These are phyloP conservation scores for Dicyrtomina minuta DNA, from an alignment of 2,888 invertebrate species.

Conservation along the genomic window DNA sequence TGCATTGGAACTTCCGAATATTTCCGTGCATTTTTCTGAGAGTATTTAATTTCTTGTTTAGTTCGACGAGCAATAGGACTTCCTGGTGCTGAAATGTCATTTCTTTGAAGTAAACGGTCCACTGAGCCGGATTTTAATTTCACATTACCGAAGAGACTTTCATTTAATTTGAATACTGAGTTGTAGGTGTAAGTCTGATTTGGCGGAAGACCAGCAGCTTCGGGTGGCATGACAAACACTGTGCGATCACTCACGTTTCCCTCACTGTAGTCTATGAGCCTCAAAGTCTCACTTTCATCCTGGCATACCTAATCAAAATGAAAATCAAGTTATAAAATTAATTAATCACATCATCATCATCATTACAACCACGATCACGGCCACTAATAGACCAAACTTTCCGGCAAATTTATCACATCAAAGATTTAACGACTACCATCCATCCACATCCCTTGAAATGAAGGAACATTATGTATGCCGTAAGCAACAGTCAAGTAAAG, in stretches of 20 bases:
- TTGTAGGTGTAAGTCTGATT: conserved; percentile 55
- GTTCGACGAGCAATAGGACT: conserved; percentile 91
- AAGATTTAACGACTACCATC: neutral
- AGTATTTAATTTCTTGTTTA: conserved; percentile 90
- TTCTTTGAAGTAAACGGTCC: conserved; percentile 42
- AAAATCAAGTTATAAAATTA: neutral
- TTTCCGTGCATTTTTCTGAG: conserved; percentile 76
- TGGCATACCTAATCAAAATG: conserved; percentile 54
- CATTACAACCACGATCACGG: too few relatives aligned
- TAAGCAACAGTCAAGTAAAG: too few relatives aligned
- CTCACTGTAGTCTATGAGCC: conserved; percentile 78
- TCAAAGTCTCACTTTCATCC: conserved; percentile 62
- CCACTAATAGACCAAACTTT: neutral
- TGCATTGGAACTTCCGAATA: conserved; percentile 71
- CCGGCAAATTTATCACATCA: neutral
- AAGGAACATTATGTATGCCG: too few relatives aligned
- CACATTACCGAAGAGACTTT: conserved; percentile 45
- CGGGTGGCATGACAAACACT: conserved; percentile 92
- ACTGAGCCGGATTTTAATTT: conserved; percentile 46
- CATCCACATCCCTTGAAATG: neutral
- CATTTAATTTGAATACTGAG: conserved; percentile 50
- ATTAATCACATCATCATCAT: neutral
- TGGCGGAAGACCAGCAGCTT: conserved; percentile 62
- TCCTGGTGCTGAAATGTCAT: conserved; percentile 62
- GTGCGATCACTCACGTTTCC: conserved; percentile 79